Conservation (phyloP, 2,113 vertebrate species). For the Hucho hucho region DNA sequence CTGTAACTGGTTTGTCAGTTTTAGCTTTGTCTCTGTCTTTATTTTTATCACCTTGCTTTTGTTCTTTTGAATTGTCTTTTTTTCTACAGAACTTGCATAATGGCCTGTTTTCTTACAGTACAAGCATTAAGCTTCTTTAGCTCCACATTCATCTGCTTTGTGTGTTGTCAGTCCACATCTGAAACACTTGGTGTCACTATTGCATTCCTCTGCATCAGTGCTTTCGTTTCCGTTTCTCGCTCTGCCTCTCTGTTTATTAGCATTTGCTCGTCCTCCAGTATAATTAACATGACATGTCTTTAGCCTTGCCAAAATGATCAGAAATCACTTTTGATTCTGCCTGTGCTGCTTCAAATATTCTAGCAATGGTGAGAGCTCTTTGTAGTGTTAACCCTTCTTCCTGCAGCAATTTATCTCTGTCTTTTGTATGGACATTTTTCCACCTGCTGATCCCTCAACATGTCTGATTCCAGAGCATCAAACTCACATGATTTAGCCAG, state of each 20-base stretch:
- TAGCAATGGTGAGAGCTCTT: constrained; percentile 1
- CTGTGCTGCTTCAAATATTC: constrained; percentile 13
- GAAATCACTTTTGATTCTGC: constrained; percentile 8
- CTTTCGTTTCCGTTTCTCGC: neutral
- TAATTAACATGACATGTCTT: constrained; percentile 5
- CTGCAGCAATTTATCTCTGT: constrained; percentile 7
- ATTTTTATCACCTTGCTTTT: too few species aligned
- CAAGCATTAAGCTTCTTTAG: constrained; percentile 8
- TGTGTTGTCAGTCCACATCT: constrained; percentile 18
- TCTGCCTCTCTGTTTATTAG: neutral
- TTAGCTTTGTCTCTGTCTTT: neutral
- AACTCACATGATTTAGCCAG: constrained; percentile 15
- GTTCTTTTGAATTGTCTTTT: neutral
- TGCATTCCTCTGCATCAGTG: neutral
- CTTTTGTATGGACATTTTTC: constrained; percentile 9
- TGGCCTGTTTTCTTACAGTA: too few species aligned
- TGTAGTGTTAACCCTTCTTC: constrained; percentile 20
- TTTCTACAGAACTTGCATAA: neutral
- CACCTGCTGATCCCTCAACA: constrained; percentile 12
- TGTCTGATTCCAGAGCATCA: neutral
- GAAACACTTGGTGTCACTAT: constrained; percentile 2
- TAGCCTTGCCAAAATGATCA: neutral
- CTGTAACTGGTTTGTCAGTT: constrained; percentile 13
- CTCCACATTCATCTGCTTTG: constrained; percentile 3
- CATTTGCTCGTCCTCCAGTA: neutral